Evolutionary conservation across 2,113 vertebrate genomes (phyloP), one percentile per base, ranked within the genome.

Genomic region (Numida meleagris): DNA sequence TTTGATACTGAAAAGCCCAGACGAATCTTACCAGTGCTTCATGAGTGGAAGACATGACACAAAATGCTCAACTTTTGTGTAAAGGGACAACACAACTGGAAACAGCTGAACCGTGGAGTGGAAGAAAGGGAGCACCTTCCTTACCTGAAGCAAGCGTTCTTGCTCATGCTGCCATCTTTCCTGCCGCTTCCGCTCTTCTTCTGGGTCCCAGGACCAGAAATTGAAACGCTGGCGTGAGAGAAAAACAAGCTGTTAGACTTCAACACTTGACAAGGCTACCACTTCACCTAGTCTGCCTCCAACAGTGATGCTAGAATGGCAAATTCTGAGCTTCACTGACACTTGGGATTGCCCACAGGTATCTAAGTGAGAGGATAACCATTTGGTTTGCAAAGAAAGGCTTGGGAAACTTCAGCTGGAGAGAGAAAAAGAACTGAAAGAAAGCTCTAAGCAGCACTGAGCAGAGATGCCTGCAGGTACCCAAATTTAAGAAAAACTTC

Each of bases 131-230:
- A 68, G 61, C 24, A 51, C 82, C 77, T 57, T 62, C 61, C 85
- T 33, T 98, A 99, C 99, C 99, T 99, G 99, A 96, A 99, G 99
- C 94, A 99, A 95, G 88, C 98, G 99, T 62, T 99, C 99, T 96
- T 99, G 99, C 94, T 99, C 99, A 92, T 98, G 98, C 94, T 99
- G 99, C 99, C 99, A 99, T 89, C 98, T 98, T 93, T 99, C 98
- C 97, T 99, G 99, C 55, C 99, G 98, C 96, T 98, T 98, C 95
- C 99, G 98, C 95, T 99, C 99, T 97, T 99, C 99, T 97, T 99
- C 99, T 10, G 99, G 99, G 98, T 99, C 98, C 99, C 99, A 99
- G 31, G 98, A 98, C 98, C 99, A 99, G 97, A 98, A 98, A 96
- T 98, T 98, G 94, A 96, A 98, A 97, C 97, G 98, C 97, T 98